Base-by-base conservation (phyloP, 2,888 invertebrate genomes). In the Steinernema hermaphroditum region DNA sequence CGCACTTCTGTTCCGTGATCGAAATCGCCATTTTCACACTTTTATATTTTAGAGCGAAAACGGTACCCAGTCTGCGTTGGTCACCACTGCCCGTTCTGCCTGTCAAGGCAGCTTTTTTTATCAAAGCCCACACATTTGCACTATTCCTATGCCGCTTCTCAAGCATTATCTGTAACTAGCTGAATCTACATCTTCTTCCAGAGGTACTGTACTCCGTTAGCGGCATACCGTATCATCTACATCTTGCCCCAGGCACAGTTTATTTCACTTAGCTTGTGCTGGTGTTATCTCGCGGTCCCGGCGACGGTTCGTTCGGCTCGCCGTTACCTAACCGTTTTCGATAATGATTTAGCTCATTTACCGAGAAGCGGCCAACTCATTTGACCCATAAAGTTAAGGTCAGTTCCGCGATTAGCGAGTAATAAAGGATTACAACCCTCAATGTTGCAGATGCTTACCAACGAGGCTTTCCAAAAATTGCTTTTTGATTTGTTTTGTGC, bases 401-500 rank as follows among this genome's bases (percentile, higher is more conserved):
- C 16, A 29, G 62, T 62, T 29, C 9, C 62, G 34, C 14, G 34
- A 14, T n/a, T 16, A 6, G 32, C 62, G 19, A 12, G 1, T 1
- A n/a, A 4, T 50, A 2, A 22, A 12, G 24, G 1, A 12, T 12
- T 50, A 12, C 46, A 50, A 22, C 9, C 2, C 1, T 9, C 22
- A 50, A 19, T 12, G 16, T 62, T 62, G 2, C 62, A 72, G 49
- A 82, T 83, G 81, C 57, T 83, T 69, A 76, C 83, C 32, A 83
- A 84, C 71, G 85, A 85, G 73, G 77, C 76, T n/a, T 85, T 85
- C 75, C 85, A 85, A 76, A 83, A 82, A 72, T 73, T 85, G 41
- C 77, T 85, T 16, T 85, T 83, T 70, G 85, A 85, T 74, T 78
- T 85, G 70, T 83, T 85, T 62, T 85, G 85, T 73, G 70, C 82